Conservation (phyloP, 2,113 vertebrate species). For the Crotophaga sulcirostris region DNA sequence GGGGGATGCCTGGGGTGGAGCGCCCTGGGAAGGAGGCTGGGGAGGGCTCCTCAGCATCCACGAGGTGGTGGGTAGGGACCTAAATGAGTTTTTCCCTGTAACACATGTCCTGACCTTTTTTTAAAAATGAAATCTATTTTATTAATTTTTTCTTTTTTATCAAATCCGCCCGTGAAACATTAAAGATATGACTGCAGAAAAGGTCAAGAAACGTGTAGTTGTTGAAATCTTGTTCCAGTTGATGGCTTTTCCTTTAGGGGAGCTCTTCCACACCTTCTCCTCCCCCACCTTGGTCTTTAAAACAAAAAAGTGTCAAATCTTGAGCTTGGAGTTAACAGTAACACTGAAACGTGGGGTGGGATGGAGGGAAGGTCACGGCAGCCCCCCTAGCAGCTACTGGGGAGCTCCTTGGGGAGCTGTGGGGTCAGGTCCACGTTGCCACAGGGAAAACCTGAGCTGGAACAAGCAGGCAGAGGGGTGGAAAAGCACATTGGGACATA, state of each 20-base stretch:
- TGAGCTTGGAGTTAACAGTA: not conserved
- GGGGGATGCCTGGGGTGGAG: not conserved
- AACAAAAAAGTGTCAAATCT: not conserved
- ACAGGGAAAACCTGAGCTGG: not conserved
- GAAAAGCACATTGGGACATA: not conserved
- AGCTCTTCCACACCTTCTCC: conserved; percentile 1
- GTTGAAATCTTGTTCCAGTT: conserved; percentile 58
- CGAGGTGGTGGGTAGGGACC: not conserved
- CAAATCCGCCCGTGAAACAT: conserved; percentile 20
- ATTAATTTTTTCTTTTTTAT: conserved; percentile 79
- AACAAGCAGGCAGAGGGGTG: not conserved
- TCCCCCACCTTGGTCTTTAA: conserved; percentile 19
- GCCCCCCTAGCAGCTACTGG: not conserved
- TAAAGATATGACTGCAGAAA: conserved; percentile 70
- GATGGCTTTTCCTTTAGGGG: conserved; percentile 55
- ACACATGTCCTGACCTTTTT: conserved; percentile 80
- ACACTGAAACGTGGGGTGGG: rapidly evolving
- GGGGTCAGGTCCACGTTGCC: not conserved
- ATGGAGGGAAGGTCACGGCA: not conserved
- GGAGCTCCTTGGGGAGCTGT: not conserved
- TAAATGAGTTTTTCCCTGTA: conserved; percentile 75
- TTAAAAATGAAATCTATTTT: conserved; percentile 74
- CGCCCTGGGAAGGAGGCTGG: not conserved
- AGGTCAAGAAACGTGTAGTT: conserved; percentile 75
- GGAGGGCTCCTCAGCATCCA: not conserved